phyloP scores from a whole-genome alignment of 1,140 invertebrate genomes.

The Zophobas atratus region DNA sequence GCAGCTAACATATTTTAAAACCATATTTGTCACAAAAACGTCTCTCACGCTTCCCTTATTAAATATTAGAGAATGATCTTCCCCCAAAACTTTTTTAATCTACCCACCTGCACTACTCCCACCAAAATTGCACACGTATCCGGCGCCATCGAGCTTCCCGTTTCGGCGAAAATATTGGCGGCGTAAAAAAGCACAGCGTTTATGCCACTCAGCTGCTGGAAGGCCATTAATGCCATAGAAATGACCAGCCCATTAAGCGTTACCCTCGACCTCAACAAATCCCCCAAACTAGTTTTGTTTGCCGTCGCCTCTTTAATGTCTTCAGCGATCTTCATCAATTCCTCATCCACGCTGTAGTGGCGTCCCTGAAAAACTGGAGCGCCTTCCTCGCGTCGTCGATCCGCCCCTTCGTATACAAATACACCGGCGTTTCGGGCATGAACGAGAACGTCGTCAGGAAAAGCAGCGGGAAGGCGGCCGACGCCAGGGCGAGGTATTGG shows the following conservation, averaged over 20 bases:
- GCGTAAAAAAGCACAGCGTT: constrained; percentile 89
- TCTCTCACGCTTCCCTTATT: too few species aligned
- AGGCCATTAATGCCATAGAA: constrained; percentile 78
- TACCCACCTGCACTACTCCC: constrained; percentile 77
- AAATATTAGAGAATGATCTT: too few species aligned
- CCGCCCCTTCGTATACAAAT: constrained; percentile 74
- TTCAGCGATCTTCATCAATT: constrained; percentile 65
- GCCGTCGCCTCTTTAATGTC: constrained; percentile 51
- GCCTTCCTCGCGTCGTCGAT: constrained; percentile 70
- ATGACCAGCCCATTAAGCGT: constrained; percentile 79
- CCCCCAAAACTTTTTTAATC: not conserved
- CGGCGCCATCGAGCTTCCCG: constrained; percentile 72
- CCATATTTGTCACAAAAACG: too few species aligned
- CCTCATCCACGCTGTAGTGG: constrained; percentile 68
- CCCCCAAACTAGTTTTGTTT: constrained; percentile 61
- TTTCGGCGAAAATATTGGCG: constrained; percentile 77
- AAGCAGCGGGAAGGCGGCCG: constrained; percentile 77
- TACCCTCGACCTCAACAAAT: constrained; percentile 71
- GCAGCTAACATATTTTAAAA: too few species aligned
- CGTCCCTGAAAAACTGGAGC: constrained; percentile 70
- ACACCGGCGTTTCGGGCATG: constrained; percentile 88
- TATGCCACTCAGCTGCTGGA: constrained; percentile 86
- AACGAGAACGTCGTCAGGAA: constrained; percentile 78
- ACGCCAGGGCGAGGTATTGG: constrained; percentile 77
- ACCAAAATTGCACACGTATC: constrained; percentile 81